Evolutionary conservation across 2,797 vertebrate genomes (phyloP).

Genomic region (Emys orbicularis): DNA sequence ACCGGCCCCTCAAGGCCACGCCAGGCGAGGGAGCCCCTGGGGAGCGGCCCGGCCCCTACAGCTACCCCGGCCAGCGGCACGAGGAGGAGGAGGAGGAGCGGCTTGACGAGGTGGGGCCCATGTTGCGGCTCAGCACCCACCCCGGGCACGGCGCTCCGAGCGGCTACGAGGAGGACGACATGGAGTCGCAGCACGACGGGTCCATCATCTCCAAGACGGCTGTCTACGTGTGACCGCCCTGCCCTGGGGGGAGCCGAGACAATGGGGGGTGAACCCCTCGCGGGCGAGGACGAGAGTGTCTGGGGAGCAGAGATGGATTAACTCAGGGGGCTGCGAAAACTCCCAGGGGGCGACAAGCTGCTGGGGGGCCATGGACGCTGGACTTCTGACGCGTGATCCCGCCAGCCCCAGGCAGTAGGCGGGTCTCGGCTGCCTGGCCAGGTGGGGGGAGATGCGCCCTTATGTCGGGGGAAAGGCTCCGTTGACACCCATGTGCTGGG

Average conservation of each 20-base stretch:
- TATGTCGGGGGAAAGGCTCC: background rate
- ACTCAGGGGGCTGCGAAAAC: too few species aligned
- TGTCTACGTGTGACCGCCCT: slow-evolving; percentile 87
- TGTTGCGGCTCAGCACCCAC: slow-evolving; percentile 83
- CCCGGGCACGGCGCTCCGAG: background rate
- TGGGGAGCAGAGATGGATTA: background rate
- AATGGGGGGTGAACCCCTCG: background rate
- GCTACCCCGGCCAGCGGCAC: slow-evolving; percentile 86
- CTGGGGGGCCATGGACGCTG: background rate
- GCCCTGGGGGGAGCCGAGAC: background rate
- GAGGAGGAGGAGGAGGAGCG: slow-evolving; percentile 86
- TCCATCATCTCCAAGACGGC: slow-evolving; percentile 94
- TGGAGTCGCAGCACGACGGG: slow-evolving; percentile 93
- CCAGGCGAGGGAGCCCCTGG: slow-evolving; percentile 23
- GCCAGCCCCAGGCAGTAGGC: too few species aligned
- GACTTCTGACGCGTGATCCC: background rate
- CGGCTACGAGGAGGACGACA: slow-evolving; percentile 84
- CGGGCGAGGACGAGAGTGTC: background rate
- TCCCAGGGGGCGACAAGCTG: background rate
- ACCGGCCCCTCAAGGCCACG: slow-evolving; percentile 75
- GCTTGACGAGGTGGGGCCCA: slow-evolving; percentile 79
- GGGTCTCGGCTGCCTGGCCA: background rate
- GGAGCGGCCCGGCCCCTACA: slow-evolving; percentile 68
- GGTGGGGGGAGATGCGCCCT: too few species aligned
- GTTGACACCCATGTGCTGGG: background rate